These are phyloP conservation scores for Orthosia incerta DNA, from an alignment of 2,888 invertebrate species.

Conservation along the genomic window DNA sequence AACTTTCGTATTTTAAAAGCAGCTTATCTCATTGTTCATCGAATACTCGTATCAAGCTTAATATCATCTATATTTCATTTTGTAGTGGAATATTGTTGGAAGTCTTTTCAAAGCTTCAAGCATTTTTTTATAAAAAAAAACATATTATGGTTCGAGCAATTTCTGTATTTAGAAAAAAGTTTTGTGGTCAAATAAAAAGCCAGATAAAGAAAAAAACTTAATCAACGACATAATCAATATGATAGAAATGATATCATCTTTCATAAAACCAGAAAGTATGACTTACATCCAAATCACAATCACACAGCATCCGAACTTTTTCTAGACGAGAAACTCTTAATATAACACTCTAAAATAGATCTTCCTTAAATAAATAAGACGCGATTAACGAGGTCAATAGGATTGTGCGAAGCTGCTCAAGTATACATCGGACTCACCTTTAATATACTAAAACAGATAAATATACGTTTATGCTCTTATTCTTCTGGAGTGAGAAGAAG, in stretches of 20 bases:
- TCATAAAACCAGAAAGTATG: background rate
- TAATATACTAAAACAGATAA: conserved; percentile 57
- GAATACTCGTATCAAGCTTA: too few relatives aligned
- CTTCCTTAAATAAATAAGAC: conserved; percentile 63
- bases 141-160: background rate
- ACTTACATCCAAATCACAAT: conserved; percentile 12
- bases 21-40: conserved; percentile 2
- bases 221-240: background rate
- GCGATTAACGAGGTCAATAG: conserved; percentile 65
- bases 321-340: conserved; percentile 55
- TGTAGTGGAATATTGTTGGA: background rate
- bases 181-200: background rate
- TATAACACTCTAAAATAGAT: conserved; percentile 63
- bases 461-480: conserved; percentile 42
- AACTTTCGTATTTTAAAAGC: conserved; percentile 9
- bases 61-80: background rate
- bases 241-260: background rate
- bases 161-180: background rate
- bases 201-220: background rate
- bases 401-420: conserved; percentile 55
- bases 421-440: conserved; percentile 55
- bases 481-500: conserved; percentile 32
- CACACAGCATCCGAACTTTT: conserved; percentile 30
- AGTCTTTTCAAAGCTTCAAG: background rate
- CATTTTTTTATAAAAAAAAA: too few relatives aligned